Conservation (phyloP, 2,113 vertebrate genomes). For the Callopanchax toddi region DNA sequence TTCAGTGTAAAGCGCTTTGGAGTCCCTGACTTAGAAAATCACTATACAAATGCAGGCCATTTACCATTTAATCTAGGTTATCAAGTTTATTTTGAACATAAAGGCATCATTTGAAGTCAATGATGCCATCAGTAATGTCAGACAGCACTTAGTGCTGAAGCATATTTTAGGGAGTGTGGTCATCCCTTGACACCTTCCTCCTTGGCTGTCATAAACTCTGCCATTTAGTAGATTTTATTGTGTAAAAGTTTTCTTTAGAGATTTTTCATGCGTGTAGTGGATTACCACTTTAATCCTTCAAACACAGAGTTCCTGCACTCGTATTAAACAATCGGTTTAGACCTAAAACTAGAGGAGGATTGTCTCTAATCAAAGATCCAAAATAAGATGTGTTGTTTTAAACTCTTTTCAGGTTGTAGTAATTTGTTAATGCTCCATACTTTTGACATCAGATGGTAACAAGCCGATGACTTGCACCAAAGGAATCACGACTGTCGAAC, state of each 20-base stretch:
- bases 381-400: no score
- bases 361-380: no score
- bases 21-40: no score
- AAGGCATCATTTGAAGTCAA: conserved; percentile 14
- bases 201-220: conserved; percentile 9
- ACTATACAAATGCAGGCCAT: no score
- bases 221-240: conserved; percentile 23
- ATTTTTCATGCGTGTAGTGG: not conserved
- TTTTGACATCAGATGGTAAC: no score
- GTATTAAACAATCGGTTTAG: not conserved
- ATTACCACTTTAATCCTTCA: conserved; percentile 3
- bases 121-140: conserved; percentile 4
- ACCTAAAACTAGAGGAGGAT: no score
- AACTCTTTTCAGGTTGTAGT: no score
- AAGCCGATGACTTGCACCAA: no score
- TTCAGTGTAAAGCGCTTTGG: no score
- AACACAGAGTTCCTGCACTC: not conserved
- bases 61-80: no score
- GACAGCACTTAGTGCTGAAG: conserved; percentile 11
- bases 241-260: conserved; percentile 12
- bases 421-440: no score
- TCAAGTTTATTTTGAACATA: conserved; percentile 8
- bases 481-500: no score
- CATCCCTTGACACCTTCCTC: conserved; percentile 2
- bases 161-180: conserved; percentile 10